A percentile compares a stretch with the other conserved stretches of the same genome.
Conservation (phyloP, 2,888 invertebrate genomes). For the Elegia similella region DNA sequence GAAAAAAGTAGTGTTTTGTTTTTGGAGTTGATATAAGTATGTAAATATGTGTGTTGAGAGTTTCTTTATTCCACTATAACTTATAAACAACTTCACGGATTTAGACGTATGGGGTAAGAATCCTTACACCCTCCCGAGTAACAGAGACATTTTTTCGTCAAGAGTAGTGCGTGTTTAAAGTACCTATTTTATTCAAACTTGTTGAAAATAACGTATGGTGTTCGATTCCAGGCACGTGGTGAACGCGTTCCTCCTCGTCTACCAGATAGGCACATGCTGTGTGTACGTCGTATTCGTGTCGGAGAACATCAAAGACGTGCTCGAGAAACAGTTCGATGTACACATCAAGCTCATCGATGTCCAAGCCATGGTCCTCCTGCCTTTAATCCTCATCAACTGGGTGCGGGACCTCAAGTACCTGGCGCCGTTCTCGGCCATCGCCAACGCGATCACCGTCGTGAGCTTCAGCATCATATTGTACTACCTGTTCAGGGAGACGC, state of each 20-base stretch:
- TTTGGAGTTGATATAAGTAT: too few relatives aligned
- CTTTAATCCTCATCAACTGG: conserved; percentile 90
- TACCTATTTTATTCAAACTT: too few relatives aligned
- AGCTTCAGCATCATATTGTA: conserved; percentile 93
- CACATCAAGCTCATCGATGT: conserved; percentile 82
- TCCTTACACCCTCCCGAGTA: too few relatives aligned
- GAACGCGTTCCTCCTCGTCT: conserved; percentile 89
- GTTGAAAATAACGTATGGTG: too few relatives aligned
- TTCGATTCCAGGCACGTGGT: conserved; percentile 83
- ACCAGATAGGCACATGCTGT: conserved; percentile 97
- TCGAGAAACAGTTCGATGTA: conserved; percentile 74
- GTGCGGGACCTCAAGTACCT: conserved; percentile 92
- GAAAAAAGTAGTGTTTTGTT: too few relatives aligned
- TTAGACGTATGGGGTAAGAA: too few relatives aligned
- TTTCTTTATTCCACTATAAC: too few relatives aligned
- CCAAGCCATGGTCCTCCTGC: conserved; percentile 87
- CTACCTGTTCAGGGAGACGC: conserved; percentile 89
- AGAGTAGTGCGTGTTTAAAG: too few relatives aligned
- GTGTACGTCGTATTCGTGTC: conserved; percentile 98
- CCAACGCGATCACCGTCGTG: conserved; percentile 91
- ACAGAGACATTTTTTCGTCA: too few relatives aligned
- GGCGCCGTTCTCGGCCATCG: conserved; percentile 94
- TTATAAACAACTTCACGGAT: too few relatives aligned
- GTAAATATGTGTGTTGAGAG: too few relatives aligned
- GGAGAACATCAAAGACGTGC: conserved; percentile 88